Base-by-base conservation (phyloP, 2,888 invertebrate species). In the Ophion ventricosus region DNA sequence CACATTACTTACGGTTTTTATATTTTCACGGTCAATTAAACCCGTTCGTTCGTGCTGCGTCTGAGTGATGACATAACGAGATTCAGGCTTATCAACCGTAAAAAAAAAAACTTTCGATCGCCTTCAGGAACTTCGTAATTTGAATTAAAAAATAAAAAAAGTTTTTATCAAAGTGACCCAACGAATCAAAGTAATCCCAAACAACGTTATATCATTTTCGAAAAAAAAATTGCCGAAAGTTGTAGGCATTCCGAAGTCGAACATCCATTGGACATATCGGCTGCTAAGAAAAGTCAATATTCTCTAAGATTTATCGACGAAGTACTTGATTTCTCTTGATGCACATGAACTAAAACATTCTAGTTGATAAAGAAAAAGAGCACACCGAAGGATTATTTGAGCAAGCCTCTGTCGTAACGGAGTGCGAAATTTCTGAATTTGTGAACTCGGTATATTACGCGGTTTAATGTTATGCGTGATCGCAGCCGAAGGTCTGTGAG, bases 381-480 rank as follows among this genome's bases (percentile, higher is more conserved):
- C 10, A 57, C 20, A 57, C 8, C 20, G 10, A 20, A 20, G 1
- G 8, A 57, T 20, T 57, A 20, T 57, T 57, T 23, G 20, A 57
- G 23, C 57, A 10, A 57, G 23, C 7, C 57, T 8, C 20, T 23
- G 10, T 23, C 57, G 57, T n/a, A 5, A 57, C 26, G 25, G 63
- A 49, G 49, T 49, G 14, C 69, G 54, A 77, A 84, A 70, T 79
- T 75, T 56, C 20, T 23, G 20, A 35, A 20, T 70, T 25, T 20
- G 35, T 17, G 49, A 17, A 49, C 67, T 67, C n/a, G 29, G 67
- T 29, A 80, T 80, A 80, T 80, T 54, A 66, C 59, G 59, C 77
- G 66, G 2, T 70, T 66, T 84, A 80, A 84, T 79, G 61, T 57
- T 67, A 83, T 84, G 83, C 82, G 73, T 63, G 79, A 82, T 80